Base-by-base conservation (phyloP, 2,888 invertebrate species). In the Euplagia quadripunctaria region DNA sequence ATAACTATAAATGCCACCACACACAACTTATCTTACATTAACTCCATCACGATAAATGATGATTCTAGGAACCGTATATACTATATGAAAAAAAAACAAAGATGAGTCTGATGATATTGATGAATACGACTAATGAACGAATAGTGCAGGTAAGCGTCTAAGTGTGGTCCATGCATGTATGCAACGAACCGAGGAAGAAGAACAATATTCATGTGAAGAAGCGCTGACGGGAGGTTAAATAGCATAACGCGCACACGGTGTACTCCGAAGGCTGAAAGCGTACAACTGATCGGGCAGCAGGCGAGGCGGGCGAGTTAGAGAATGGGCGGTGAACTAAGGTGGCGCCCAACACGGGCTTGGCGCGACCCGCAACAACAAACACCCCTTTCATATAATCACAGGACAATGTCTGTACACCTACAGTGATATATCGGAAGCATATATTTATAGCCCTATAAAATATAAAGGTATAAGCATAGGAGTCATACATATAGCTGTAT, bases 151-250 rank as follows among this genome's bases (percentile, higher is more conserved):
- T 84, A 95, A 95, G 95, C 95, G 87, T 93, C 95, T 95, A 96
- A 90, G 75, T 89, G 94, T 95, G 95, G 95, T 92, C 89, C 95
- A 95, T 96, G 95, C 95, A 93, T 93, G 86, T 88, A 91, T 93
- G 95, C 95, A 94, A 96, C 95, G 95, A 95, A 96, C 95, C 95
- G 91, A 93, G 87, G 86, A 89, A 88, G 91, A 88, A 91, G 93
- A 88, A 90, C 92, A 89, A 92, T 88, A 91, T 92, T 94, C 92
- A 93, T 93, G 92, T 93, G 93, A 85, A 89, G 94, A 88, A 90
- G 90, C 92, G 91, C 92, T 90, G 94, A 88, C 94, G 91, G 91
- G 86, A 89, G 89, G 86, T 88, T 80, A 87, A 88, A 87, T 94
- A 91, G 91, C 95, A 95, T 95, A 90, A 89, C 95, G 93, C 94